Conservation (phyloP, 2,888 invertebrate genomes). For the Omphaloscelis lunosa region DNA sequence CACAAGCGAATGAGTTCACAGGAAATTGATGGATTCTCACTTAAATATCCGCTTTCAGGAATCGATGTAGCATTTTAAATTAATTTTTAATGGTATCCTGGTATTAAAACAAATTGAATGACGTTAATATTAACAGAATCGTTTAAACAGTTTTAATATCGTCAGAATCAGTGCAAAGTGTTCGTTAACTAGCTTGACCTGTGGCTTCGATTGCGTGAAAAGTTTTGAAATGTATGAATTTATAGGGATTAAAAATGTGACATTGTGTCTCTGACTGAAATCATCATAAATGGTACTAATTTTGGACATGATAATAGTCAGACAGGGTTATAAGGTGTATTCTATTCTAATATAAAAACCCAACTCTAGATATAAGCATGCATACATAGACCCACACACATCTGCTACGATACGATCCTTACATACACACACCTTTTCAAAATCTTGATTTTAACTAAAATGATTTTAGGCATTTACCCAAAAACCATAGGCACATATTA, state of each 20-base stretch:
- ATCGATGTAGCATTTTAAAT: conserved; percentile 31
- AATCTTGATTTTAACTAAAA: neutral
- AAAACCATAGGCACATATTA: too few species aligned
- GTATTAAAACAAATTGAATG: conserved; percentile 30
- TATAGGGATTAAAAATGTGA: too few species aligned
- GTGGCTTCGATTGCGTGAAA: neutral
- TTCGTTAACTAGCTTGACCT: neutral
- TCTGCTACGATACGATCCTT: too few species aligned
- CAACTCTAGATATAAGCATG: neutral
- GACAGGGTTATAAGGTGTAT: too few species aligned
- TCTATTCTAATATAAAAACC: too few species aligned
- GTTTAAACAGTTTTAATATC: neutral
- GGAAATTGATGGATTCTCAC: conserved; percentile 44
- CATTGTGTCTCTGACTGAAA: neutral
- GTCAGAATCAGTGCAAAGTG: neutral
- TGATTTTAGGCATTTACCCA: neutral
- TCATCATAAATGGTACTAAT: too few species aligned
- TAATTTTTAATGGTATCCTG: conserved; percentile 17
- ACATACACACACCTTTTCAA: too few species aligned
- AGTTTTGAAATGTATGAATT: neutral
- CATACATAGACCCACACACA: too few species aligned
- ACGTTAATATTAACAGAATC: conserved; percentile 1
- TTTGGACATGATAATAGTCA: neutral
- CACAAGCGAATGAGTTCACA: conserved; percentile 34
- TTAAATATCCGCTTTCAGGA: conserved; percentile 33